Percentiles rank a stretch among this genome's conserved stretches.
phyloP scores from a whole-genome alignment of 2,113 vertebrate genomes.

The Ivindomyrus marchei region DNA sequence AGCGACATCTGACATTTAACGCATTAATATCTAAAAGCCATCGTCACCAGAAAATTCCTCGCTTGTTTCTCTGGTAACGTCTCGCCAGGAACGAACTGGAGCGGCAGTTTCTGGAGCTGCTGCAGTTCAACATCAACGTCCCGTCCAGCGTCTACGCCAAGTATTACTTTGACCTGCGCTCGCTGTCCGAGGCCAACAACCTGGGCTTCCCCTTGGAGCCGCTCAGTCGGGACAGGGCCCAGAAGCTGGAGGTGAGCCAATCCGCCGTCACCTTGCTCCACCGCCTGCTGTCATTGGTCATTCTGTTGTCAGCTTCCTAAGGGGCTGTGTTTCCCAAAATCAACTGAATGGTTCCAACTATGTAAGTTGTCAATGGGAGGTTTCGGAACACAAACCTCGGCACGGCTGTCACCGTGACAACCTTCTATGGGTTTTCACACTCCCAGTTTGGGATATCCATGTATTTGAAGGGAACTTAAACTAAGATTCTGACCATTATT shows the following conservation, averaged over 20 bases:
- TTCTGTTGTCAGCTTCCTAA: background rate
- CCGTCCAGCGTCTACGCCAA: constrained; percentile 98
- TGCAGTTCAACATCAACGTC: constrained; percentile 99
- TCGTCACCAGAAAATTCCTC: background rate
- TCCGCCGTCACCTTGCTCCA: background rate
- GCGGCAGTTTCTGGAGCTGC: constrained; percentile 91
- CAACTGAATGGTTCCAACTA: background rate
- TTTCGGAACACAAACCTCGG: background rate
- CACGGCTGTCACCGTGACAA: background rate
- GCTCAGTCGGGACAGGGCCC: constrained; percentile 89
- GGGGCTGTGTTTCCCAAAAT: background rate
- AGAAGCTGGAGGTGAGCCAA: constrained; percentile 85
- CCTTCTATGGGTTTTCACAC: background rate
- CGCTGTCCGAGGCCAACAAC: constrained; percentile 91
- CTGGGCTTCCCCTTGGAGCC: constrained; percentile 92
- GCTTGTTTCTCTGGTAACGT: background rate
- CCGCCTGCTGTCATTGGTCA: background rate
- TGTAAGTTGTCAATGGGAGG: background rate
- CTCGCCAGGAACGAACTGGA: constrained; percentile 88
- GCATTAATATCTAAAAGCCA: background rate
- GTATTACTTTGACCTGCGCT: constrained; percentile 99
- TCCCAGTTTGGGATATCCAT: background rate
- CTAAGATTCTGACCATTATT: background rate
- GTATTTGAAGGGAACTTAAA: background rate
- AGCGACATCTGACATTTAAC: background rate